Conservation (phyloP, 92 coral and sea anemone species). For the Zoanthus sociatus region DNA sequence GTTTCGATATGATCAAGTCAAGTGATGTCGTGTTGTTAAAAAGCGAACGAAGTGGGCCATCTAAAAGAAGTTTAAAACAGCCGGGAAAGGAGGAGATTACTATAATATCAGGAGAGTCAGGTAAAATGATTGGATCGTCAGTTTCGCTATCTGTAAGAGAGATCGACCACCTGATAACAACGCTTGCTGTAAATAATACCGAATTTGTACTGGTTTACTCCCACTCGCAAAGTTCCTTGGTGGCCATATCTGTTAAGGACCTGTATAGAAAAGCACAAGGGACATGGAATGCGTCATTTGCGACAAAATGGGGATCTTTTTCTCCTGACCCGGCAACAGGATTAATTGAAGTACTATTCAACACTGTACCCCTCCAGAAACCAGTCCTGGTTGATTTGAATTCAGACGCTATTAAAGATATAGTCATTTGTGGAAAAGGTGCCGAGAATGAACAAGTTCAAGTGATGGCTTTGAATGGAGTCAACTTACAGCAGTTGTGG, state of each 20-base stretch:
- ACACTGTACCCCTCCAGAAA: slow-evolving; percentile 43
- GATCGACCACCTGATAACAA: slow-evolving; percentile 47
- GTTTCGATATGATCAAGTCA: slow-evolving; percentile 60
- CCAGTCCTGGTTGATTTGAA: slow-evolving; percentile 75
- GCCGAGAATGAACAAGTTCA: slow-evolving; percentile 28
- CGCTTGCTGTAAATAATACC: slow-evolving; percentile 41
- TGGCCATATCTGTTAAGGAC: slow-evolving; percentile 70
- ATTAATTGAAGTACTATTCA: slow-evolving; percentile 62
- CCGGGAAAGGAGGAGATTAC: slow-evolving; percentile 13
- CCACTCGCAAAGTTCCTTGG: slow-evolving; percentile 48
- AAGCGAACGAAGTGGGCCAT: neutral
- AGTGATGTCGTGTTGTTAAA: slow-evolving; percentile 66
- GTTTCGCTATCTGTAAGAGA: slow-evolving; percentile 41
- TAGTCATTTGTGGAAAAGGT: slow-evolving; percentile 61
- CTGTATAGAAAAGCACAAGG: slow-evolving; percentile 45
- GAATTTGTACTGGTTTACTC: slow-evolving; percentile 73
- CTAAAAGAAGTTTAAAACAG: neutral
- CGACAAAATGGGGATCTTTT: slow-evolving; percentile 67
- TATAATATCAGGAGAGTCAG: slow-evolving; percentile 75
- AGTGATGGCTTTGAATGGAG: slow-evolving; percentile 79
- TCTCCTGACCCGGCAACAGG: slow-evolving; percentile 64
- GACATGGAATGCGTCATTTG: slow-evolving; percentile 40
- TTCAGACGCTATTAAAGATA: slow-evolving; percentile 70
- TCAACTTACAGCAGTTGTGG: slow-evolving; percentile 66
- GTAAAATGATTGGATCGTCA: slow-evolving; percentile 64